phyloP scores from a whole-genome alignment of 1,140 invertebrate species.

The Brachionus plicatilis region DNA sequence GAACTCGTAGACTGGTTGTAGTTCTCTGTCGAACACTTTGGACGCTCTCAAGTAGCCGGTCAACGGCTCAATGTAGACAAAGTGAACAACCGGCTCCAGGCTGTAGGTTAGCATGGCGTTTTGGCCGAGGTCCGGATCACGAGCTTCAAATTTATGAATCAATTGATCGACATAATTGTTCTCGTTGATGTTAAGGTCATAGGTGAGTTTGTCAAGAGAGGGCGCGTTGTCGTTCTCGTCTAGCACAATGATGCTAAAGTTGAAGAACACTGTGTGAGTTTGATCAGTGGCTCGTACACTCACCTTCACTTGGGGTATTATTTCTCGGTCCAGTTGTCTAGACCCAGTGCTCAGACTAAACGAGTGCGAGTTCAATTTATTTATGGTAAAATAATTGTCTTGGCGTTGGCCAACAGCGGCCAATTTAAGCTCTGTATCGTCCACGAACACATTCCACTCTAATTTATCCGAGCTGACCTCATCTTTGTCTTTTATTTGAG shows the following conservation, averaged over 20 bases:
- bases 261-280: background rate
- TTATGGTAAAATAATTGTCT: background rate
- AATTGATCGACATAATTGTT: slow-evolving; percentile 31
- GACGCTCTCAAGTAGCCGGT: background rate
- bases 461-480: background rate
- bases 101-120: background rate
- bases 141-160: slow-evolving; percentile 16
- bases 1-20: background rate
- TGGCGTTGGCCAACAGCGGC: background rate
- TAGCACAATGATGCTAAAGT: background rate
- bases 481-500: background rate
- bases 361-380: background rate
- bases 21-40: slow-evolving; percentile 24
- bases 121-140: background rate
- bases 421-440: background rate
- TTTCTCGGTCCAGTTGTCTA: background rate
- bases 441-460: slow-evolving; percentile 17
- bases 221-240: slow-evolving; percentile 32
- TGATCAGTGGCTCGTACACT: background rate
- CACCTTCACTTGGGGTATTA: background rate
- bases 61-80: slow-evolving; percentile 2
- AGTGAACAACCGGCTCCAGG: background rate
- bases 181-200: background rate
- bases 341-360: background rate
- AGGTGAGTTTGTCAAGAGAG: background rate